Evolutionary conservation across 92 coral and sea anemone species (phyloP).

Genomic region (Anthopleura xanthogrammica): DNA sequence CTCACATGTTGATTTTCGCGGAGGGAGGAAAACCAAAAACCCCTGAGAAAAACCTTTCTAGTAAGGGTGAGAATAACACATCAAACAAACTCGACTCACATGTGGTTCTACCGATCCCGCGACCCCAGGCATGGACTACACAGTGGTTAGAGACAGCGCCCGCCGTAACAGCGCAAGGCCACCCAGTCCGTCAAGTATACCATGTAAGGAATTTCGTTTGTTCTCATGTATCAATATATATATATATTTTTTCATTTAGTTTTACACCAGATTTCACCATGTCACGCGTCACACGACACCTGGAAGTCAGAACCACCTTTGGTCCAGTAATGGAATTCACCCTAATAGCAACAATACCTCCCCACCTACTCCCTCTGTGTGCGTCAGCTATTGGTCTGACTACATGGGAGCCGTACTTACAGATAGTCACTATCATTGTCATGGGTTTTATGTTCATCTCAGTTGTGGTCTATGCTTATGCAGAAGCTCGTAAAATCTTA

Average conservation of each 20-base stretch:
- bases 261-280: constrained; percentile 97
- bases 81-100: too few relatives aligned
- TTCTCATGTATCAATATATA: neutral
- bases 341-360: constrained; percentile 93
- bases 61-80: too few relatives aligned
- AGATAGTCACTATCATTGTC: constrained; percentile 54
- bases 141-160: too few relatives aligned
- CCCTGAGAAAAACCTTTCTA: too few relatives aligned
- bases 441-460: constrained; percentile 73
- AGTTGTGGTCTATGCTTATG: constrained; percentile 73
- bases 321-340: constrained; percentile 94
- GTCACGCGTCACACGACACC: constrained; percentile 93
- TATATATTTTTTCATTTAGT: constrained; percentile 54
- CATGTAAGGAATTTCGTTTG: too few relatives aligned
- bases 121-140: too few relatives aligned
- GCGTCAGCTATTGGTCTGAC: constrained; percentile 89
- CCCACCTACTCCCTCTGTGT: constrained; percentile 97
- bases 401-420: constrained; percentile 84
- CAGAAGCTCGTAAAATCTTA: constrained; percentile 88
- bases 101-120: too few relatives aligned
- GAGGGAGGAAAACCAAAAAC: too few relatives aligned
- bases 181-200: too few relatives aligned
- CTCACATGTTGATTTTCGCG: too few relatives aligned
- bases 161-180: too few relatives aligned
- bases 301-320: constrained; percentile 83